Evolutionary conservation across 92 coral and sea anemone species (phyloP), one percentile per base, ranked within the genome.

Genomic region (Virgularia gustaviana): DNA sequence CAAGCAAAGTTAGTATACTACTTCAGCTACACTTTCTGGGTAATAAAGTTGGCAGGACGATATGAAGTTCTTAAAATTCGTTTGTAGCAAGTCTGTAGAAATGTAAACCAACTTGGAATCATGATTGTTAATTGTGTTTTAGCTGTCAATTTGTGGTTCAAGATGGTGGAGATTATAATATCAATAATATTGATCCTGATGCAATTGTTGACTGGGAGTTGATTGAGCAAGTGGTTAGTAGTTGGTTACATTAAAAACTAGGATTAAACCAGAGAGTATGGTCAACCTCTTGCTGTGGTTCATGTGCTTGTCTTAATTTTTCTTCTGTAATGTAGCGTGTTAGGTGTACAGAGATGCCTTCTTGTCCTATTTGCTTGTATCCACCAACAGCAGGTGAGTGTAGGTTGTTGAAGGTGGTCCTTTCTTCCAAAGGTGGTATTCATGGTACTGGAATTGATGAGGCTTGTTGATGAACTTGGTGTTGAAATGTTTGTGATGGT

Each of bases 121-220:
- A n/a, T n/a, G 23, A 36, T 39, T 29, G 25, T 5, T 19, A 41
- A 71, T 18, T 12, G 6, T 41, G 36, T 34, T 55, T 24, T 42
- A 91, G 97, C 55, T 91, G 94, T 78, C 97, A 91, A 86, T 91
- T 91, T 84, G 89, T 91, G 22, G 97, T 91, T 19, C 74, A 76
- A 39, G 96, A 89, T 57, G 71, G 86, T 67, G 97, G 96, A 41
- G 91, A 91, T 72, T 91, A 91, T 45, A 57, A 86, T 42, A 85
- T 89, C 39, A 87, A 89, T 84, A 79, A 85, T 28, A 67, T 91
- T 65, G 97, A 91, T 63, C 97, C 97, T 36, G 97, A 91, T 62
- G 80, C 86, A 28, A 87, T 91, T 44, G 97, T 91, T 64, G 96
- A 91, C 78, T 91, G 97, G 97, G 83, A 81, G 44, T 83, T 86